These are phyloP conservation scores for Lithophane socia DNA, from an alignment of 2,888 invertebrate genomes.

Conservation along the genomic window DNA sequence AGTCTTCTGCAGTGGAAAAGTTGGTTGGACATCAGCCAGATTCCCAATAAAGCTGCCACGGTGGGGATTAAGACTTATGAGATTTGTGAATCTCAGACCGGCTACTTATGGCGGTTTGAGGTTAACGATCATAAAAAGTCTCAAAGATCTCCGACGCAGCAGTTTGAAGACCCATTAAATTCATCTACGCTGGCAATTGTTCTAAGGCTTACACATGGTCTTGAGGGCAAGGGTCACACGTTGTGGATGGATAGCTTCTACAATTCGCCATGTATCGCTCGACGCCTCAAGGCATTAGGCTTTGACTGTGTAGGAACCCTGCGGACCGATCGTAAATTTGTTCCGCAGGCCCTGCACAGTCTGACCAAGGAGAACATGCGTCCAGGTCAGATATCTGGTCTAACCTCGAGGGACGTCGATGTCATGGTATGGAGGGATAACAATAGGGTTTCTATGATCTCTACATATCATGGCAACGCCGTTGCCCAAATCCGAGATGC, in stretches of 20 bases:
- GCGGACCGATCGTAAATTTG: not conserved
- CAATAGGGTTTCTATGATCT: not conserved
- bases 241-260: not conserved
- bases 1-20: constrained; percentile 58
- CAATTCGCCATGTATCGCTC: constrained; percentile 3
- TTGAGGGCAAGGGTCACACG: not conserved
- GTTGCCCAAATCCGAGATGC: not conserved
- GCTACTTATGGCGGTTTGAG: constrained; percentile 10
- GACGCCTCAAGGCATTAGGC: not conserved
- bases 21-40: constrained; percentile 52
- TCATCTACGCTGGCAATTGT: not conserved
- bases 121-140: not conserved
- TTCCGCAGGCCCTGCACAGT: not conserved
- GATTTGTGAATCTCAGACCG: constrained; percentile 28
- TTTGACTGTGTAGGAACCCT: not conserved
- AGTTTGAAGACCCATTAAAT: not conserved
- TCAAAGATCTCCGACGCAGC: not conserved
- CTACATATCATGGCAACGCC: constrained; percentile 11
- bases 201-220: not conserved
- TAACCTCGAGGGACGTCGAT: not conserved
- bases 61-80: constrained; percentile 56
- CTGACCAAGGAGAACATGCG: not conserved
- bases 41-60: constrained; percentile 49
- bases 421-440: constrained; percentile 3
- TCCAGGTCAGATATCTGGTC: not conserved